phyloP scores from a whole-genome alignment of 2,113 vertebrate species.

The Leucoraja erinaceus region DNA sequence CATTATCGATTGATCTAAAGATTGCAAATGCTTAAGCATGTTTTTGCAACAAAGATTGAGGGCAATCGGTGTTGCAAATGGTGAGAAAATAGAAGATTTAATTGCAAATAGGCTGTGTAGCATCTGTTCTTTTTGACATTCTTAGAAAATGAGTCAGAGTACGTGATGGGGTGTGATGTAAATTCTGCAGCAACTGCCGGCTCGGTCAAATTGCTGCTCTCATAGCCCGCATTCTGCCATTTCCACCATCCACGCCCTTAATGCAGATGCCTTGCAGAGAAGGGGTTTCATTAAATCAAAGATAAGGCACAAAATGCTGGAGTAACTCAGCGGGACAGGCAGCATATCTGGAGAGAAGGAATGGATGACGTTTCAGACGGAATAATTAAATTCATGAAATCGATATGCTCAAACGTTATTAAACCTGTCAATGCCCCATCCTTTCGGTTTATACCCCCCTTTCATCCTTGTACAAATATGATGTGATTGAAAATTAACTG shows the following conservation, averaged over 20 bases:
- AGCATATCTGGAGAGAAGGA: no score
- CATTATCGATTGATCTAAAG: neutral
- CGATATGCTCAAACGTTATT: no score
- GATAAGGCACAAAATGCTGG: no score
- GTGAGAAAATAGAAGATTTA: neutral
- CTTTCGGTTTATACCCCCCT: neutral
- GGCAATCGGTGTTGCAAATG: no score
- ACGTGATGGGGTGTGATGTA: neutral
- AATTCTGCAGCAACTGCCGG: constrained; percentile 7
- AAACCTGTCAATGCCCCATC: neutral
- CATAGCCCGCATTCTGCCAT: neutral
- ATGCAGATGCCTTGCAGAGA: constrained; percentile 24
- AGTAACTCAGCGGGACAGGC: no score
- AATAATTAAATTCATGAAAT: neutral
- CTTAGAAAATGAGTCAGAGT: neutral
- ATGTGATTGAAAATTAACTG: neutral
- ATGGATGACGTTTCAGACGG: no score
- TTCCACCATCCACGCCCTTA: neutral
- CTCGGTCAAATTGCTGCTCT: neutral
- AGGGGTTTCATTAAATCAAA: neutral
- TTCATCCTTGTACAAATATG: neutral
- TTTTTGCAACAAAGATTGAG: no score
- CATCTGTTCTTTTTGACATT: neutral
- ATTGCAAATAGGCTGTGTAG: neutral
- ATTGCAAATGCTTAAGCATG: neutral